phyloP scores from a whole-genome alignment of 2,113 vertebrate genomes.

The Noturus placidus region DNA sequence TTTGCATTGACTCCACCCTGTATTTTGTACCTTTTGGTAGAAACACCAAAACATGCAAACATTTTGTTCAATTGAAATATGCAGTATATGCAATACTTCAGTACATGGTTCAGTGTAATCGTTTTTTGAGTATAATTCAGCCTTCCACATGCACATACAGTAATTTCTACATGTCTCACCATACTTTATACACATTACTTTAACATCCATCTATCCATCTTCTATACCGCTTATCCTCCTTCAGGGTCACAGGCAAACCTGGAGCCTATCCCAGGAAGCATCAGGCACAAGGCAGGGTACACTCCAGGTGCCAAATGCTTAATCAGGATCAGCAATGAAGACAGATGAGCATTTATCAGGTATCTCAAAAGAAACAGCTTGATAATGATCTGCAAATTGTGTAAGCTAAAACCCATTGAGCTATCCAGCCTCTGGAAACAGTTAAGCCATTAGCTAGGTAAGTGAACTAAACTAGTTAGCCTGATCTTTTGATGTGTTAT shows the following conservation, averaged over 20 bases:
- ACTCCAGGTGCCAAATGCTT: neutral
- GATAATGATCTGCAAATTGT: neutral
- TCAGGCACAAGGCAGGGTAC: too few relatives aligned
- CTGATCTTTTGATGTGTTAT: neutral
- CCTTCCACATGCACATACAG: too few relatives aligned
- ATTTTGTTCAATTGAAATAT: neutral
- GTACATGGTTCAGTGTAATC: neutral
- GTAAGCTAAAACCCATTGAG: neutral
- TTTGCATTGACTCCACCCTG: neutral
- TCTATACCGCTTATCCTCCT: too few relatives aligned
- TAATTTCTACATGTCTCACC: too few relatives aligned
- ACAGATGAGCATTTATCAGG: neutral
- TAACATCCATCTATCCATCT: too few relatives aligned
- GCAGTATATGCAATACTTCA: neutral
- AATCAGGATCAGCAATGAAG: neutral
- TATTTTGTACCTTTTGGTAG: neutral
- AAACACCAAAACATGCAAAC: neutral
- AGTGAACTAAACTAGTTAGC: neutral
- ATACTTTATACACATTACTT: too few relatives aligned
- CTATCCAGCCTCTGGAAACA: neutral
- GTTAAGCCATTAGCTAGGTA: neutral
- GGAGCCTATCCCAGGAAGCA: too few relatives aligned
- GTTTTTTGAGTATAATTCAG: neutral
- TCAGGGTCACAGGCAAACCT: too few relatives aligned
- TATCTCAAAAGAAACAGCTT: constrained; percentile 1